Evolutionary conservation across 2,797 vertebrate species (phyloP).

Genomic region (Hybognathus amarus): DNA sequence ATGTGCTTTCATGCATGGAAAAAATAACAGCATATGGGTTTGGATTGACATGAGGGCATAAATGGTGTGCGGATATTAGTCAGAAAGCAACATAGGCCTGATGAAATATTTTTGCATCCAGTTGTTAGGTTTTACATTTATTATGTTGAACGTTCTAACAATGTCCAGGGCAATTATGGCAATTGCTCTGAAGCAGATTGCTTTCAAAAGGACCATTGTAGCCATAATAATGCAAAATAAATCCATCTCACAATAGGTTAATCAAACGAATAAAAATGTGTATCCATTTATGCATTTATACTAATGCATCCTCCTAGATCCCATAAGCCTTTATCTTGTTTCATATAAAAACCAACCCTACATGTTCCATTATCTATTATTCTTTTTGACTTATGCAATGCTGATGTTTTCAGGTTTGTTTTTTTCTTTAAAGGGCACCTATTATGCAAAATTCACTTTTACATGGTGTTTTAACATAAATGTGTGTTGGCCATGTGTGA

Average conservation of each 20-base stretch:
- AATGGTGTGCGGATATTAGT: neutral
- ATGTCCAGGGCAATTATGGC: neutral
- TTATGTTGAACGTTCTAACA: neutral
- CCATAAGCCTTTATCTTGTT: slow-evolving; percentile 24
- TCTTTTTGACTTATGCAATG: neutral
- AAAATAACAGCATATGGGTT: neutral
- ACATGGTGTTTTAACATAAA: no score
- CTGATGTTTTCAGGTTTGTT: neutral
- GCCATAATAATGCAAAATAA: slow-evolving; percentile 10
- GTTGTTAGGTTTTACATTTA: neutral
- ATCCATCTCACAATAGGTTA: slow-evolving; percentile 14
- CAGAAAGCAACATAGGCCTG: neutral
- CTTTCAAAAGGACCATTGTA: slow-evolving; percentile 26
- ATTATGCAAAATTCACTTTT: no score
- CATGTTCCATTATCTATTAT: slow-evolving; percentile 14
- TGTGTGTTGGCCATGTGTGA: no score
- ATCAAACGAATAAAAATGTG: neutral
- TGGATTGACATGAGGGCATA: neutral
- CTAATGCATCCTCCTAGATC: slow-evolving; percentile 16
- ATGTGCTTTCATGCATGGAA: neutral
- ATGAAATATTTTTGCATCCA: neutral
- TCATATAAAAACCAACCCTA: neutral
- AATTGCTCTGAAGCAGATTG: slow-evolving; percentile 15
- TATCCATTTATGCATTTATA: slow-evolving; percentile 5
- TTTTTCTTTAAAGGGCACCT: no score